Conservation (phyloP, 2,888 invertebrate genomes). For the Xanthorhoe spadicearia region DNA sequence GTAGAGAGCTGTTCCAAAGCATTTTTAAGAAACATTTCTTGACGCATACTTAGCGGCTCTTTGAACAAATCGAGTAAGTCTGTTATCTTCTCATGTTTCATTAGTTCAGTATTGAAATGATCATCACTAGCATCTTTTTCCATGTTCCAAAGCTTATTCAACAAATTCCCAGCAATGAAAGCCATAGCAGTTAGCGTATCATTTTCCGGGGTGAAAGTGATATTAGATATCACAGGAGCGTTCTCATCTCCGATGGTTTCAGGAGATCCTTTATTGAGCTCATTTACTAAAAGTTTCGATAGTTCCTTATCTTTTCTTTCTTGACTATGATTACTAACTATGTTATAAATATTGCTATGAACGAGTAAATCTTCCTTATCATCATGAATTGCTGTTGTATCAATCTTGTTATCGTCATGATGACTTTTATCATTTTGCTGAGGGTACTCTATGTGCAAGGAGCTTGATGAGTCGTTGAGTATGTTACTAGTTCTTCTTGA, state of each 20-base stretch:
- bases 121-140: conserved; percentile 65
- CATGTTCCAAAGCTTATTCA: conserved; percentile 78
- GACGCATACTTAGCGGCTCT: conserved; percentile 71
- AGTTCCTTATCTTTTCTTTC: conserved; percentile 64
- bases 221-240: conserved; percentile 68
- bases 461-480: conserved; percentile 50
- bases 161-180: conserved; percentile 75
- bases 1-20: conserved; percentile 69
- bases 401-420: conserved; percentile 73
- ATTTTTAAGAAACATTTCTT: conserved; percentile 71
- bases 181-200: conserved; percentile 77
- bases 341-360: conserved; percentile 52
- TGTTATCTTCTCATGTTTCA: conserved; percentile 72
- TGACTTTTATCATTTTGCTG: conserved; percentile 55
- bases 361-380: conserved; percentile 50
- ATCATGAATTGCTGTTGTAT: conserved; percentile 52
- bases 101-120: conserved; percentile 63
- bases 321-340: conserved; percentile 62
- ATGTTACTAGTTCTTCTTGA: conserved; percentile 56
- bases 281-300: conserved; percentile 73
- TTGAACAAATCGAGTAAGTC: conserved; percentile 74
- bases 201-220: conserved; percentile 77
- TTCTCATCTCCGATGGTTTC: conserved; percentile 69
- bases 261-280: conserved; percentile 60
- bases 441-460: conserved; percentile 67